These are phyloP conservation scores for Lates calcarifer DNA, from an alignment of 2,113 vertebrate species.

Conservation along the genomic window DNA sequence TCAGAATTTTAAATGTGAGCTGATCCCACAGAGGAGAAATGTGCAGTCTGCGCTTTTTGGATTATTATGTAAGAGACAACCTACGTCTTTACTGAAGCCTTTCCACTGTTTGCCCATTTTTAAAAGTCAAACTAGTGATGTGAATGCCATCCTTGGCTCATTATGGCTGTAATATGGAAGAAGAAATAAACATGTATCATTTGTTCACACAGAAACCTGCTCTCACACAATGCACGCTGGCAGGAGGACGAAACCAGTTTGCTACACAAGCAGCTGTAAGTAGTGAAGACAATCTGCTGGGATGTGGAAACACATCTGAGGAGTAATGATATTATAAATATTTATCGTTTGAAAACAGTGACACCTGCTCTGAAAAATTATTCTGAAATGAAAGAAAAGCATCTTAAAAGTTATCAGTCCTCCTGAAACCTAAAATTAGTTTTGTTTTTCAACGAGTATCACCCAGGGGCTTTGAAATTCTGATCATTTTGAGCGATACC, in stretches of 20 bases:
- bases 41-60: constrained; percentile 48
- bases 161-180: constrained; percentile 4
- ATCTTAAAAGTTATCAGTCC: constrained; percentile 6
- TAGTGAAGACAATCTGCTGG: constrained; percentile 11
- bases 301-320: constrained; percentile 1
- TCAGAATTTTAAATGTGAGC: constrained; percentile 70
- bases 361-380: not conserved
- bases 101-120: constrained; percentile 24
- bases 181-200: not conserved
- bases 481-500: constrained; percentile 16
- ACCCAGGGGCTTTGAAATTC: constrained; percentile 3
- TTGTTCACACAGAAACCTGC: not conserved
- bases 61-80: constrained; percentile 63
- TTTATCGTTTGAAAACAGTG: constrained; percentile 5
- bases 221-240: not conserved
- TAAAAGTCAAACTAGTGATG: constrained; percentile 9
- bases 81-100: constrained; percentile 17
- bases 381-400: not conserved
- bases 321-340: constrained; percentile 4
- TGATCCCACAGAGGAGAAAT: constrained; percentile 62
- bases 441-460: not conserved
- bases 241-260: not conserved
- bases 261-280: constrained; percentile 4
- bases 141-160: not conserved
- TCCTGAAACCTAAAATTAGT: constrained; percentile 25